These are phyloP conservation scores for Epinotia nisella DNA, from an alignment of 2,888 invertebrate genomes.

Conservation along the genomic window DNA sequence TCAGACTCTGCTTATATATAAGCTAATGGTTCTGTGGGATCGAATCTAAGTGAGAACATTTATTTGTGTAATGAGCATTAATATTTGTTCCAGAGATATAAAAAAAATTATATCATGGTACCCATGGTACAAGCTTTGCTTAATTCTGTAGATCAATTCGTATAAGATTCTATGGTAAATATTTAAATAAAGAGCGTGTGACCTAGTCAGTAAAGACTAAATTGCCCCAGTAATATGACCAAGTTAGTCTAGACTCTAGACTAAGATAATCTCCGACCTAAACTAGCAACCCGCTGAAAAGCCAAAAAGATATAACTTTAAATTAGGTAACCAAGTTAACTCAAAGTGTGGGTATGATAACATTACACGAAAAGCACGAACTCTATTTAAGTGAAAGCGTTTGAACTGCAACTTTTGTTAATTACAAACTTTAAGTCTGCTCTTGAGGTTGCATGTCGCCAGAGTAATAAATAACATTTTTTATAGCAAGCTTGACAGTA, in stretches of 20 bases:
- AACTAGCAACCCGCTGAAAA: constrained; percentile 1
- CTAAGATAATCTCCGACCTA: background rate
- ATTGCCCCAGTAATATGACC: background rate
- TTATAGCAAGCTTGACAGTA: constrained; percentile 28
- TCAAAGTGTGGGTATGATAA: constrained; percentile 29
- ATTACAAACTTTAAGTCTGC: constrained; percentile 32
- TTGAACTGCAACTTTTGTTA: constrained; percentile 43
- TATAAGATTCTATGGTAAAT: no score
- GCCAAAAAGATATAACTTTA: constrained; percentile 30
- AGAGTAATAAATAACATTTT: constrained; percentile 28
- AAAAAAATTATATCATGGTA: no score
- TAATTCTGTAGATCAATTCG: no score
- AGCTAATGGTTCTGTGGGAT: no score
- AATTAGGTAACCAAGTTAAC: constrained; percentile 32
- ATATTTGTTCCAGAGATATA: no score
- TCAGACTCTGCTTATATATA: no score
- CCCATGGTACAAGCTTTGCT: no score
- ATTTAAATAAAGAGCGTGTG: background rate
- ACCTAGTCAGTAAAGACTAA: background rate
- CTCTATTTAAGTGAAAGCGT: constrained; percentile 37
- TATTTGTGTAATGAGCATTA: no score
- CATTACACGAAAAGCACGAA: constrained; percentile 38
- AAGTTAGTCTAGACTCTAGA: constrained; percentile 5
- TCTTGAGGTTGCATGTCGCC: constrained; percentile 39
- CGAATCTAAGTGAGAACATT: no score